These are phyloP conservation scores for Microcaecilia unicolor DNA, from an alignment of 2,797 vertebrate species.

Conservation along the genomic window DNA sequence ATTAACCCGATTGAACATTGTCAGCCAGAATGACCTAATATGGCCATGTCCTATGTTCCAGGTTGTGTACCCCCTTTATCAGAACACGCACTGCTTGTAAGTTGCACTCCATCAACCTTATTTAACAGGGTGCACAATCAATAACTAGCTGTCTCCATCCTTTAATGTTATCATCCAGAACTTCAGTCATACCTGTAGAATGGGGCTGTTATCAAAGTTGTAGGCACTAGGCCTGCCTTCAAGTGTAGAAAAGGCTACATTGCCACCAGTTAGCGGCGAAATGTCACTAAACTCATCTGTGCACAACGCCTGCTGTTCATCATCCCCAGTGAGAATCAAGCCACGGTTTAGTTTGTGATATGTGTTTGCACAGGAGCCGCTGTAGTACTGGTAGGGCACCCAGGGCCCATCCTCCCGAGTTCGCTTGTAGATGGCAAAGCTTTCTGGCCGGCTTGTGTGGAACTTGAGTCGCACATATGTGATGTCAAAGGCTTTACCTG, in stretches of 20 bases:
- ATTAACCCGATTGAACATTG: too few relatives aligned
- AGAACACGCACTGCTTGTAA: too few relatives aligned
- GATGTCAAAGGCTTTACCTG: slow-evolving; percentile 96
- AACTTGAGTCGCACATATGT: slow-evolving; percentile 93
- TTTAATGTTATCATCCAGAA: too few relatives aligned
- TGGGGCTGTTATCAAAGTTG: slow-evolving; percentile 90
- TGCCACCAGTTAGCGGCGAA: slow-evolving; percentile 89
- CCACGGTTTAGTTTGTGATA: slow-evolving; percentile 68
- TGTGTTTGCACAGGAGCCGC: slow-evolving; percentile 89
- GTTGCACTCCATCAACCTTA: too few relatives aligned
- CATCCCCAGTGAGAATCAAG: slow-evolving; percentile 84
- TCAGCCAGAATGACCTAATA: too few relatives aligned
- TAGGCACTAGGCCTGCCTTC: slow-evolving; percentile 90
- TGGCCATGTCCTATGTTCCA: too few relatives aligned
- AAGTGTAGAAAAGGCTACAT: slow-evolving; percentile 91
- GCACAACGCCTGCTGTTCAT: slow-evolving; percentile 89
- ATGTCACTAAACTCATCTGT: slow-evolving; percentile 97
- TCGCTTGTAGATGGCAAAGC: slow-evolving; percentile 91
- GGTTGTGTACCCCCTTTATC: too few relatives aligned
- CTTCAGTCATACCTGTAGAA: slow-evolving; percentile 68
- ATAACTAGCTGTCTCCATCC: too few relatives aligned
- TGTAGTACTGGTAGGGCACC: slow-evolving; percentile 94
- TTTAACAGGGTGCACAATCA: too few relatives aligned
- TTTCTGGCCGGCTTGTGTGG: slow-evolving; percentile 93
- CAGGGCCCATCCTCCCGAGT: slow-evolving; percentile 68